These are phyloP conservation scores for Zaprionus obscuricornis DNA, from an alignment of 2,888 invertebrate species.

Conservation along the genomic window DNA sequence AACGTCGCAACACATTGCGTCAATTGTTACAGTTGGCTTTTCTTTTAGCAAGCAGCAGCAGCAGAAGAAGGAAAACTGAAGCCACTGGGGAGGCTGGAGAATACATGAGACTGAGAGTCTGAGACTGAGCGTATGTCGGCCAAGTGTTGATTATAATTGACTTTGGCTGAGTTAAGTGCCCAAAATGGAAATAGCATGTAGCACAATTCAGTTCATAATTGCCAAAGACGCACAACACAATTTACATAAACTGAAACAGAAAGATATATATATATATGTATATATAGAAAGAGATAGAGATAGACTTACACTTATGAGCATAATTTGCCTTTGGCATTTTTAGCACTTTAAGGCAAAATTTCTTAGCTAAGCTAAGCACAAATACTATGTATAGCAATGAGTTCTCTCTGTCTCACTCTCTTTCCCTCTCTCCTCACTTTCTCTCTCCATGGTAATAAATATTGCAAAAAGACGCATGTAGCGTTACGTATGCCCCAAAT, in stretches of 20 bases:
- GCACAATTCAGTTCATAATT: slow-evolving; percentile 56
- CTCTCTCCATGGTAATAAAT: slow-evolving; percentile 30
- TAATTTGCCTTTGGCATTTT: slow-evolving; percentile 28
- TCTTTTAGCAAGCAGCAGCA: too few relatives aligned
- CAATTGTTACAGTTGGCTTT: slow-evolving; percentile 51
- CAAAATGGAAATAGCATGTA: slow-evolving; percentile 83
- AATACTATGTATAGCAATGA: too few relatives aligned
- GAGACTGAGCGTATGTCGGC: neutral
- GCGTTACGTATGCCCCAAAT: neutral
- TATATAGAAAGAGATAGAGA: neutral
- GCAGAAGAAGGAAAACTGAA: too few relatives aligned
- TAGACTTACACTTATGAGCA: neutral
- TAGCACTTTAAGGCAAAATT: slow-evolving; percentile 30
- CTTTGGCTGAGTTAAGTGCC: slow-evolving; percentile 82
- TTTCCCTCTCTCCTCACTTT: neutral
- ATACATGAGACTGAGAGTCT: neutral
- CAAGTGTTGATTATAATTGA: slow-evolving; percentile 81
- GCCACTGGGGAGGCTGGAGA: neutral
- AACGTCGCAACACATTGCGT: slow-evolving; percentile 23
- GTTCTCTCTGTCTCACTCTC: too few relatives aligned
- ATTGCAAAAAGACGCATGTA: slow-evolving; percentile 44
- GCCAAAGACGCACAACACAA: slow-evolving; percentile 25
- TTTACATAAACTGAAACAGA: slow-evolving; percentile 15
- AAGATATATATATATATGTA: neutral
- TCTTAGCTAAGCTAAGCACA: too few relatives aligned